phyloP scores from a whole-genome alignment of 2,888 invertebrate genomes.

The Cheilosia vulpina region DNA sequence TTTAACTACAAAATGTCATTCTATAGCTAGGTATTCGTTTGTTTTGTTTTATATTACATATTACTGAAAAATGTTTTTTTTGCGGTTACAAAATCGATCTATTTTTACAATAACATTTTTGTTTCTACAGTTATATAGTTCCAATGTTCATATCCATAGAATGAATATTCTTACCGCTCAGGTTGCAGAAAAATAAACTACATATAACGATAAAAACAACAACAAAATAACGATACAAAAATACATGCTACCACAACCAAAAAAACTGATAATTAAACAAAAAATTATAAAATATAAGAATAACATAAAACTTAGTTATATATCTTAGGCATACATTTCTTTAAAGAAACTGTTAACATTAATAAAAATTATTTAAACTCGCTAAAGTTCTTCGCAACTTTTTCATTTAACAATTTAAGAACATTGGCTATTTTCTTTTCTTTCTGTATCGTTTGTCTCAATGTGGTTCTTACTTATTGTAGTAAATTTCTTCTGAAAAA shows the following conservation, averaged over 20 bases:
- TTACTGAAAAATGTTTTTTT: too few relatives aligned
- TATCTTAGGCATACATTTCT: not conserved
- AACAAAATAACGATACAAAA: not conserved
- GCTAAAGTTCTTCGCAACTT: not conserved
- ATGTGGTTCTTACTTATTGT: constrained; percentile 1
- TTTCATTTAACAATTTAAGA: too few relatives aligned
- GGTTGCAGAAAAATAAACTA: too few relatives aligned
- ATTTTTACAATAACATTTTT: not conserved
- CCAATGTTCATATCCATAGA: not conserved
- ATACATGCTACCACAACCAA: not conserved
- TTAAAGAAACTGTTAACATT: not conserved
- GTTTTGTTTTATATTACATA: too few relatives aligned
- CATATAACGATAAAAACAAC: too few relatives aligned
- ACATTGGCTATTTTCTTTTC: not conserved
- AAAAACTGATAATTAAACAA: not conserved
- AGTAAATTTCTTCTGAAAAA: not conserved
- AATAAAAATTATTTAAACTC: not conserved
- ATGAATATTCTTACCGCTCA: not conserved
- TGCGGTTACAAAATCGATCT: constrained; percentile 16
- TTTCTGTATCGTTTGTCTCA: not conserved
- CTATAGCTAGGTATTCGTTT: too few relatives aligned
- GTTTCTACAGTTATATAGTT: not conserved
- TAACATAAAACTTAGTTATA: not conserved
- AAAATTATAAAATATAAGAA: not conserved
- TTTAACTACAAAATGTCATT: too few relatives aligned